Evolutionary conservation across 1,140 invertebrate genomes (phyloP), one percentile per base, ranked within the genome.

Genomic region (Cotesia typhae): DNA sequence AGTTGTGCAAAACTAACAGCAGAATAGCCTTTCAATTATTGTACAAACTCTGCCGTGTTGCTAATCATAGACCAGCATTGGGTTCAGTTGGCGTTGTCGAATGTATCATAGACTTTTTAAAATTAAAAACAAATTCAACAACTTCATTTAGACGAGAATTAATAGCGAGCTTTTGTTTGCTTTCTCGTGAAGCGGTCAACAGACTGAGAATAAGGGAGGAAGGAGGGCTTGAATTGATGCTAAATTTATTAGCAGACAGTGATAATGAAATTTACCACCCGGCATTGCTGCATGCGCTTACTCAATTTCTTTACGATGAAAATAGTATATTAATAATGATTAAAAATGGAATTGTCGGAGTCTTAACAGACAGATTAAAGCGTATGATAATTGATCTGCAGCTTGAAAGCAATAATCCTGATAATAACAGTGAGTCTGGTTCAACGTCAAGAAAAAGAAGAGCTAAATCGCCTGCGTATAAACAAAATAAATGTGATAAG

Each of bases 121-220:
- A 74, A 1, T 72, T 72, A 1, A 70, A 76, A 52, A 20, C 61
- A n/a, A 20, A 53, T 37, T 28, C n/a, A 12, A 60, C 70, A 28
- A 14, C 55, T n/a, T 12, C 69, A 38, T 36, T 81, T 0, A 76
- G 53, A 12, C 70, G 72, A 36, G 76, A 86, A 66, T 74, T 76
- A 12, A 51, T 86, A 14, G 20, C 41, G 4, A 79, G 71, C 70
- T 59, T 87, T 6, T 85, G 82, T 66, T 66, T 85, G 3, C 83
- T 86, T 53, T 85, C 80, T 73, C 75, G 81, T 4, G 85, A 87
- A 72, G 80, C 84, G 4, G 74, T 86, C 0, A 85, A 85, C 75
- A 80, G 85, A 41, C 75, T 74, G 17, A 78, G 72, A 53, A 74
- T 87, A 28, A 77, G 77, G 47, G 61, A 55, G 3, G 67, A 66